These are phyloP conservation scores for Lycorma delicatula DNA, from an alignment of 1,140 invertebrate genomes.

Conservation along the genomic window DNA sequence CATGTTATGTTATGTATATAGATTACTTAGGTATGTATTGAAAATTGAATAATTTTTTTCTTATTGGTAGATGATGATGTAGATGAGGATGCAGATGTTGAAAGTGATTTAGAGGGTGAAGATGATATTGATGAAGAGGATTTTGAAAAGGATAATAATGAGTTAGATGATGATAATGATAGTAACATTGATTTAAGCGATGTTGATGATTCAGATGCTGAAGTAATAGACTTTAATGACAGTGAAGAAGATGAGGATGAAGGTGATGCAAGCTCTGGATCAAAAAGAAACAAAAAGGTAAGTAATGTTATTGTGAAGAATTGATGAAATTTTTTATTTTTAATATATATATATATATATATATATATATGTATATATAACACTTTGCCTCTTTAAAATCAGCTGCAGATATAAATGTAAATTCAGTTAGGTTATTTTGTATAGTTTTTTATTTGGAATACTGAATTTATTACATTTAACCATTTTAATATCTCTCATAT, in stretches of 20 bases:
- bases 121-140: slow-evolving; percentile 17
- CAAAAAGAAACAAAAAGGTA: slow-evolving; percentile 71
- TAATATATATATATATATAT: neutral
- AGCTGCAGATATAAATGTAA: no score
- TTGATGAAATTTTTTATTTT: neutral
- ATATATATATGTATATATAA: no score
- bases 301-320: slow-evolving; percentile 14
- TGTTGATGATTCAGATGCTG: slow-evolving; percentile 16
- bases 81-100: slow-evolving; percentile 10
- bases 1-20: neutral
- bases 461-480: no score
- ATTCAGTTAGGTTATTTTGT: no score
- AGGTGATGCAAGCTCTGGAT: slow-evolving; percentile 94
- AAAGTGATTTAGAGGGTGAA: slow-evolving; percentile 15
- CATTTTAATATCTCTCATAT: no score
- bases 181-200: slow-evolving; percentile 22
- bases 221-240: slow-evolving; percentile 41
- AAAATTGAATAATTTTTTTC: neutral
- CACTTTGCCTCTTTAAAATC: no score
- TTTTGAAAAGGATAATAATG: slow-evolving; percentile 15
- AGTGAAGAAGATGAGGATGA: slow-evolving; percentile 83
- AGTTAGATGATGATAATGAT: slow-evolving; percentile 14
- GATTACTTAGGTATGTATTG: neutral
- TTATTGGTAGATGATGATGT: slow-evolving; percentile 1
- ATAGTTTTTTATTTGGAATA: no score